Conservation (phyloP, 2,113 vertebrate genomes). For the Cromileptes altivelis region DNA sequence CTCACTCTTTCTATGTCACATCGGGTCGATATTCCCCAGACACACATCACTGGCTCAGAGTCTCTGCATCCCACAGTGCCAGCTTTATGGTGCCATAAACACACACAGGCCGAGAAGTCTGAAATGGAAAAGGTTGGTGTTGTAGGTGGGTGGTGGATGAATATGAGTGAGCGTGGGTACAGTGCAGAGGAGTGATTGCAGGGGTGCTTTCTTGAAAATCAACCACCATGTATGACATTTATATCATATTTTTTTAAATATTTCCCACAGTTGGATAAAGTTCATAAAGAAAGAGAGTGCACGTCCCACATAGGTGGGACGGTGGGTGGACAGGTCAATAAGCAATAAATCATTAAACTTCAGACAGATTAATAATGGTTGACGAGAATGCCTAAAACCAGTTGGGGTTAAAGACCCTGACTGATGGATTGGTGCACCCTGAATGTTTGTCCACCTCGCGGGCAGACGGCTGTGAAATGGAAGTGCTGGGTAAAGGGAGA, state of each 20-base stretch:
- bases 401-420: conserved; percentile 4
- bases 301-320: background rate
- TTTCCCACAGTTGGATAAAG: conserved; percentile 16
- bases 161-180: conserved; percentile 51
- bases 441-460: conserved; percentile 22
- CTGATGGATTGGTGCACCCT: conserved; percentile 19
- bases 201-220: conserved; percentile 28
- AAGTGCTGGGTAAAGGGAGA: background rate
- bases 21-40: conserved; percentile 57
- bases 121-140: conserved; percentile 55
- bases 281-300: conserved; percentile 14
- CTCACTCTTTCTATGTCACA: conserved; percentile 33
- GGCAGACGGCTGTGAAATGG: conserved; percentile 45
- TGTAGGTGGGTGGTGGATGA: conserved; percentile 52
- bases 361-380: background rate
- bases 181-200: conserved; percentile 25
- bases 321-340: conserved; percentile 23
- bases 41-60: conserved; percentile 56
- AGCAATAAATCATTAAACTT: conserved; percentile 34
- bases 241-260: conserved; percentile 9
- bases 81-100: conserved; percentile 71
- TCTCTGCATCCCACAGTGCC: conserved; percentile 58
- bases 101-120: conserved; percentile 36
- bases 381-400: conserved; percentile 7
- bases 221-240: conserved; percentile 26